phyloP scores from a whole-genome alignment of 35 echinoderm and acorn worm genomes.

The Diadema setosum region DNA sequence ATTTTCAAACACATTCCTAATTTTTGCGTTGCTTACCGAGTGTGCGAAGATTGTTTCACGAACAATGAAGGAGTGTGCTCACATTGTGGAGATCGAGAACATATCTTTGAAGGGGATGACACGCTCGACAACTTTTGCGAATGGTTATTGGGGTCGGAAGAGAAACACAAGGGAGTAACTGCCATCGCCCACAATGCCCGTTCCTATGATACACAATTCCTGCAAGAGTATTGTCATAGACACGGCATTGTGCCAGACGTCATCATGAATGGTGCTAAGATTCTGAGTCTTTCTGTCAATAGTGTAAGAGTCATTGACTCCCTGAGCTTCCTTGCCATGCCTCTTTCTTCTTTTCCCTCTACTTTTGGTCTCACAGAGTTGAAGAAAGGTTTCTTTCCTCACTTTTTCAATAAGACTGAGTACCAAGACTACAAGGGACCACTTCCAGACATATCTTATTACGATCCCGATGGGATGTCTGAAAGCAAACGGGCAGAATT shows the following conservation, averaged over 20 bases:
- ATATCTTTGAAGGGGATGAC: conserved; percentile 40
- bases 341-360: conserved; percentile 40
- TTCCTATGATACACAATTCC: conserved; percentile 63
- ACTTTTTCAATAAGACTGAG: conserved; percentile 43
- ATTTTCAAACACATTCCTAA: conserved; percentile 48
- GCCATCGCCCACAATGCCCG: conserved; percentile 75
- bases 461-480: conserved; percentile 65
- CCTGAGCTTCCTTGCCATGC: conserved; percentile 73
- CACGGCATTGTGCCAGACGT: conserved; percentile 41
- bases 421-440: conserved; percentile 45
- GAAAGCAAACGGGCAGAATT: background rate
- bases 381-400: conserved; percentile 74
- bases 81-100: conserved; percentile 29
- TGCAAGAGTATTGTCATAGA: conserved; percentile 31
- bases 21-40: conserved; percentile 43
- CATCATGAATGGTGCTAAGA: conserved; percentile 59
- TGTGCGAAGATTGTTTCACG: conserved; percentile 37
- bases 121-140: conserved; percentile 31
- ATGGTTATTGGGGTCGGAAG: conserved; percentile 24
- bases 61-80: background rate
- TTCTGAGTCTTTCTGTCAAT: conserved; percentile 7
- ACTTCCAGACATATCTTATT: background rate
- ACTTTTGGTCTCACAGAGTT: conserved; percentile 59
- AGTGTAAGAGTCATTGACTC: conserved; percentile 57
- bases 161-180: background rate